Conservation (phyloP, 2,888 invertebrate genomes). For the Anoncus sp. region DNA sequence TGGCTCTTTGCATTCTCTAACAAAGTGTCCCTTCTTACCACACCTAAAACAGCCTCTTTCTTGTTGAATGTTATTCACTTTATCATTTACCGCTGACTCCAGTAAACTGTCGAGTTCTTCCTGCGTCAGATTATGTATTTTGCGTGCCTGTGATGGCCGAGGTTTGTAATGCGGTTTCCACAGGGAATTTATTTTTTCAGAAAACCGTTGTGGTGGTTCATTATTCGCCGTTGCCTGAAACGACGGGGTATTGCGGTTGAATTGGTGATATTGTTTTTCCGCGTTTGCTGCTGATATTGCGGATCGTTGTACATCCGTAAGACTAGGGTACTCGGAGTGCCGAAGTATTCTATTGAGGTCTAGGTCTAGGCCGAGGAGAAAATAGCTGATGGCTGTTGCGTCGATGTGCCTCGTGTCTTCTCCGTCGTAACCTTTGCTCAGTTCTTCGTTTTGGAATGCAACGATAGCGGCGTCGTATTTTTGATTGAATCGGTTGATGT, state of each 20-base stretch:
- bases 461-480: too few species aligned
- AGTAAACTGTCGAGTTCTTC: slow-evolving; percentile 11
- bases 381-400: too few species aligned
- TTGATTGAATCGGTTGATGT: slow-evolving; percentile 18
- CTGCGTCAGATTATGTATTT: too few species aligned
- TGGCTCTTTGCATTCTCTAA: too few species aligned
- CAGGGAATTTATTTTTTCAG: neutral
- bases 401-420: slow-evolving; percentile 32
- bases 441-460: too few species aligned
- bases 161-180: neutral
- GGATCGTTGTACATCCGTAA: slow-evolving; percentile 11
- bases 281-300: too few species aligned
- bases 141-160: slow-evolving; percentile 6
- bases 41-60: slow-evolving; percentile 29
- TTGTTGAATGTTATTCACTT: too few species aligned
- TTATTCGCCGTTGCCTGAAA: neutral
- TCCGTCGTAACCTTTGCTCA: slow-evolving; percentile 6
- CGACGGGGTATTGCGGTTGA: neutral
- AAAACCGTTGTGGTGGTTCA: neutral
- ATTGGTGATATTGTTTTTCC: slow-evolving; percentile 27
- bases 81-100: neutral
- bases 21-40: too few species aligned
- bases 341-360: slow-evolving; percentile 32
- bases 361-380: slow-evolving; percentile 17
- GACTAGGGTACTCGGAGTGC: slow-evolving; percentile 1